Conservation (phyloP, 2,888 invertebrate species). For the Cataglyphis albicans region DNA sequence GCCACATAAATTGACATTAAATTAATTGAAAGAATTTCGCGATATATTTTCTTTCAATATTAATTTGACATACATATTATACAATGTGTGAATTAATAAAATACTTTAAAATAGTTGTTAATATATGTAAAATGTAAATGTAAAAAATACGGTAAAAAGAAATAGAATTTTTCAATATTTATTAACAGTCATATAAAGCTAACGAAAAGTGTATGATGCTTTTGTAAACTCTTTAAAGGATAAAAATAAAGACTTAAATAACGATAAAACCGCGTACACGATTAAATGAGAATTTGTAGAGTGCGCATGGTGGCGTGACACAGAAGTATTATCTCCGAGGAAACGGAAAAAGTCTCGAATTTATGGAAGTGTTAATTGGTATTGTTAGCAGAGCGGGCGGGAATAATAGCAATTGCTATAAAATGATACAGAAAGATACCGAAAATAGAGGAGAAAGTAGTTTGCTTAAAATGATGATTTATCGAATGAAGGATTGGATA, state of each 20-base stretch:
- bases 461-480: slow-evolving; percentile 36
- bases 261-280: slow-evolving; percentile 41
- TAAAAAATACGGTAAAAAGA: neutral
- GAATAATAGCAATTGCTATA: slow-evolving; percentile 42
- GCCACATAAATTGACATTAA: neutral
- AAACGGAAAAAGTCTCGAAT: slow-evolving; percentile 53
- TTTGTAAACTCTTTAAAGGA: slow-evolving; percentile 10
- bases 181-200: slow-evolving; percentile 17
- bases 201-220: neutral
- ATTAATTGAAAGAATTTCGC: neutral
- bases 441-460: slow-evolving; percentile 13
- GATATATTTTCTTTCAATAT: neutral
- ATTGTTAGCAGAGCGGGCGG: slow-evolving; percentile 43
- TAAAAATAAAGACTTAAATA: slow-evolving; percentile 44
- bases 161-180: neutral
- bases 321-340: slow-evolving; percentile 50
- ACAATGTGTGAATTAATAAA: neutral
- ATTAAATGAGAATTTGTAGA: slow-evolving; percentile 54
- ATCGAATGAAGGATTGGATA: slow-evolving; percentile 36
- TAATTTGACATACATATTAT: neutral
- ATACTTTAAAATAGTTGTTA: neutral
- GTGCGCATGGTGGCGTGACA: slow-evolving; percentile 54
- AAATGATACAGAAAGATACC: slow-evolving; percentile 29
- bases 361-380: slow-evolving; percentile 59
- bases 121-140: neutral